These are phyloP conservation scores for Ivindomyrus marchei DNA, from an alignment of 2,113 vertebrate species.

Conservation along the genomic window DNA sequence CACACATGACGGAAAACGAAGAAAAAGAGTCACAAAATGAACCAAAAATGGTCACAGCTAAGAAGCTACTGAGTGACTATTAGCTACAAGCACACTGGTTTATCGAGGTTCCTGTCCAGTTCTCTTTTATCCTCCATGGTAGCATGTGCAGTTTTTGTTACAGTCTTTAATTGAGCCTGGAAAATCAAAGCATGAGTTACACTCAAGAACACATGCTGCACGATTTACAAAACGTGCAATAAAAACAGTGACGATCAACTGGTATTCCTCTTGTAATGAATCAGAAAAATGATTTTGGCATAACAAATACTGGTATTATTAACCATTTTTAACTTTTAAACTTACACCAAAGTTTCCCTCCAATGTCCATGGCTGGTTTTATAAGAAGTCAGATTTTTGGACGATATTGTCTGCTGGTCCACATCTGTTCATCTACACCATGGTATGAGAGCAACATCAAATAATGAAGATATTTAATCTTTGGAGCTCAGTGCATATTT, in stretches of 20 bases:
- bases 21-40: neutral
- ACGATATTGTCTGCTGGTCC: neutral
- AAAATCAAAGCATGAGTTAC: neutral
- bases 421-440: neutral
- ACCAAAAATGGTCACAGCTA: neutral
- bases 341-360: neutral
- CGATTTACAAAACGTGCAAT: neutral
- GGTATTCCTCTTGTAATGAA: neutral
- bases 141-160: neutral
- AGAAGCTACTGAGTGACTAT: neutral
- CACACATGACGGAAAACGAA: neutral
- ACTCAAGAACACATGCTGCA: neutral
- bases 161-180: neutral
- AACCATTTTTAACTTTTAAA: neutral
- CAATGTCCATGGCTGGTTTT: neutral
- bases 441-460: neutral
- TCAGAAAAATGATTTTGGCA: neutral
- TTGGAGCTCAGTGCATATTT: neutral
- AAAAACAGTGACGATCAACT: neutral
- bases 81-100: neutral
- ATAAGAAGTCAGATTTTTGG: neutral
- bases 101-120: neutral
- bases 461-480: neutral
- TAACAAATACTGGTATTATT: neutral
- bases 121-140: neutral